Evolutionary conservation across 2,113 vertebrate genomes (phyloP).

Genomic region (Columbina picui): DNA sequence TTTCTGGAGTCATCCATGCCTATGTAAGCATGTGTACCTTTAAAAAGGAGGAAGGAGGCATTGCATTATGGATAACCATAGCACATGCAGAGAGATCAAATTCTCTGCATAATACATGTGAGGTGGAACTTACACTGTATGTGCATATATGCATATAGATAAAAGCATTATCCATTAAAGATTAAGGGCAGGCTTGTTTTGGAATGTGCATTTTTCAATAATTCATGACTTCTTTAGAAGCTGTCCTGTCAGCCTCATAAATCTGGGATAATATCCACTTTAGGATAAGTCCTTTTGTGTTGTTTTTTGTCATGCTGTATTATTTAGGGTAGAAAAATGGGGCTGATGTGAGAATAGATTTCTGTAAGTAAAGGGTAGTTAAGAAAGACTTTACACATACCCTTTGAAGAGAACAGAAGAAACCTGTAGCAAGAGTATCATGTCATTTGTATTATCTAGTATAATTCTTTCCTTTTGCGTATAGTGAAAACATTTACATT

Average conservation of each 20-base stretch:
- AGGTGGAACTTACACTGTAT: not conserved
- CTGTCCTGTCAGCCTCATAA: not conserved
- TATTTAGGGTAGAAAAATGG: not conserved
- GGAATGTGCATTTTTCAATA: constrained; percentile 2
- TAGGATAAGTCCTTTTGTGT: not conserved
- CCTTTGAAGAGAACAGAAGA: not conserved
- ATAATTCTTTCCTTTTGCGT: not conserved
- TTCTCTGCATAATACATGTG: not conserved
- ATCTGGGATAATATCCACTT: not conserved
- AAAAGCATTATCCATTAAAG: not conserved
- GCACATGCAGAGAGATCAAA: not conserved
- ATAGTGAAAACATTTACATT: not conserved
- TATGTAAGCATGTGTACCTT: not conserved
- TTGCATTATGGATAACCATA: not conserved
- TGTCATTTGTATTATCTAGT: not conserved
- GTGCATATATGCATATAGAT: not conserved
- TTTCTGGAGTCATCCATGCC: not conserved
- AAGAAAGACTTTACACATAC: not conserved
- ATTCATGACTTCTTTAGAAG: constrained; percentile 14
- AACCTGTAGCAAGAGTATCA: not conserved
- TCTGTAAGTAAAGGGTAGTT: not conserved
- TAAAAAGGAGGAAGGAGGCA: not conserved
- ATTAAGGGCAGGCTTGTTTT: not conserved
- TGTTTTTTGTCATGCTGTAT: not conserved
- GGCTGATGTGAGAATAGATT: fast-evolving